Evolutionary conservation across 1,140 invertebrate species (phyloP).

Genomic region (Sycophila sp.): DNA sequence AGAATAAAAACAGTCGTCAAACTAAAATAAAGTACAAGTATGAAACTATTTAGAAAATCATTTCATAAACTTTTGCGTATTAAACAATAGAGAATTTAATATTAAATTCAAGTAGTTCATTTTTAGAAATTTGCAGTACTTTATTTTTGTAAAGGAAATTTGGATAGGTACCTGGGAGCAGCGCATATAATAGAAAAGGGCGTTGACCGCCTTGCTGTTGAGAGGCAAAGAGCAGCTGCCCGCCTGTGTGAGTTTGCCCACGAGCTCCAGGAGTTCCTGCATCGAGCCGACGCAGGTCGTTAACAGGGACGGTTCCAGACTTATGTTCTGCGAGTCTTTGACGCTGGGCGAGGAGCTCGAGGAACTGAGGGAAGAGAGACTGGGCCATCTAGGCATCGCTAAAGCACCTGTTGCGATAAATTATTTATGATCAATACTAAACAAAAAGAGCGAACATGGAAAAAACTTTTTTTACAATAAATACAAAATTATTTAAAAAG

Average conservation of each 20-base stretch:
- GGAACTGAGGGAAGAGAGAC: conserved; percentile 77
- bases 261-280: conserved; percentile 79
- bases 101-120: too few relatives aligned
- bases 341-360: conserved; percentile 63
- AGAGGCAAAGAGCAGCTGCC: conserved; percentile 65
- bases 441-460: too few relatives aligned
- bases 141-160: rapidly evolving
- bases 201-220: conserved; percentile 76
- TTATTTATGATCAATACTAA: too few relatives aligned
- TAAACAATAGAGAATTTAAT: too few relatives aligned
- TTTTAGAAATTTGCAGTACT: too few relatives aligned
- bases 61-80: too few relatives aligned
- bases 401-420: conserved; percentile 72
- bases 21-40: too few relatives aligned
- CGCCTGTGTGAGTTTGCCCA: conserved; percentile 66
- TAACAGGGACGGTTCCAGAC: conserved; percentile 77
- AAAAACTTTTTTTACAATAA: too few relatives aligned
- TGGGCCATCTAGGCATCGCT: conserved; percentile 87
- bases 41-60: too few relatives aligned
- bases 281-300: conserved; percentile 90
- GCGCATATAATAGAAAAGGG: conserved; percentile 90
- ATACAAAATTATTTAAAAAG: too few relatives aligned
- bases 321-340: conserved; percentile 57
- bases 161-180: conserved; percentile 77
- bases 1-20: too few relatives aligned